Evolutionary conservation across 2,888 invertebrate genomes (phyloP), one percentile per base, ranked within the genome.

Genomic region (Thereva nobilitata): DNA sequence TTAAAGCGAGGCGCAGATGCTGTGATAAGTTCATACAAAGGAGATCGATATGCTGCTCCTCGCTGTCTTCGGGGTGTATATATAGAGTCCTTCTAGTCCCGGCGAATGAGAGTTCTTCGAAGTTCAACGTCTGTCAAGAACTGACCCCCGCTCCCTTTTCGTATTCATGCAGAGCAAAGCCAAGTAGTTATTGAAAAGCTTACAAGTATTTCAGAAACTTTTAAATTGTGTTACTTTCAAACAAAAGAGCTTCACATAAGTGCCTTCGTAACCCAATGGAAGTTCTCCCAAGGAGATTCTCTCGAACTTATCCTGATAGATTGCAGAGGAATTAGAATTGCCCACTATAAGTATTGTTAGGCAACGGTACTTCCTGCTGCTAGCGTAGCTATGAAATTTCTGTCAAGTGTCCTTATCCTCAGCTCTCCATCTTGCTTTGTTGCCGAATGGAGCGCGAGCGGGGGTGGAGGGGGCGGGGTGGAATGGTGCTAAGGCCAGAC

Each of bases 191-290:
- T 68, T 68, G 68, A 68, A 68, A 68, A 65, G 68, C 65, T 68
- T 66, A 66, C 65, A 59, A 67, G 67, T 64, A 57, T 68, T 61
- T 61, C 61, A 42, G 57, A 67, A 68, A 68, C 68, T 68, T 68
- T 68, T 68, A 68, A 68, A 68, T 68, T 68, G 68, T 68, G 64
- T 68, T 68, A 68, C 68, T 68, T 68, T 68, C 55, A 54, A 68
- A 68, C 68, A 68, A 68, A 68, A 57, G 65, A 47, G 55, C 68
- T 68, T 61, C 57, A 65, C 65, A 68, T 55, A 59, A 68, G 68
- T 55, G 42, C 68, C 45, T 47, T 49, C 56, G 55, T 56, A 35
- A 10, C 61, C 42, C 50, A 49, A 54, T 56, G 41, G 47, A 55
- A 54, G 55, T 55, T 64, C 23, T 64, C 42, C 40, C 38, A 65